Conservation (phyloP, 2,797 vertebrate species). For the Rallus crepitans region DNA sequence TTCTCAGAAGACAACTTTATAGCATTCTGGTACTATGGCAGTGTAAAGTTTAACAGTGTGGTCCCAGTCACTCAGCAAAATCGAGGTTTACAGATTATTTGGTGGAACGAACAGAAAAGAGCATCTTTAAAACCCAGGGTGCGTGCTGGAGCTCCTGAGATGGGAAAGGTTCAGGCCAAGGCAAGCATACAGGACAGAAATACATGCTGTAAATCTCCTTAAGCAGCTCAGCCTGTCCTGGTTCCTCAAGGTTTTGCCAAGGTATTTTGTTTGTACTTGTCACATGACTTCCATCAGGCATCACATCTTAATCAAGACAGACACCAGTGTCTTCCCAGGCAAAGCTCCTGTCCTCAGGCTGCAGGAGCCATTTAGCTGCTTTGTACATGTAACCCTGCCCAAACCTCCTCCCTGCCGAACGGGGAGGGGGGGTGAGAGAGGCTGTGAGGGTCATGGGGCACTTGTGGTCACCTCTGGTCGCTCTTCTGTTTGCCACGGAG, state of each 20-base stretch:
- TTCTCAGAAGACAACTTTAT: conserved; percentile 11
- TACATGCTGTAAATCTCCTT: conserved; percentile 68
- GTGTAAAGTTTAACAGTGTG: not conserved
- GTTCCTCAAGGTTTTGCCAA: conserved; percentile 69
- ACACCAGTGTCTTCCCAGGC: conserved; percentile 62
- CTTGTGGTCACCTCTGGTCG: not conserved
- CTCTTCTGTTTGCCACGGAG: not conserved
- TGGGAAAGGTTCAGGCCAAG: conserved; percentile 47
- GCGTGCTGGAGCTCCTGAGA: not conserved
- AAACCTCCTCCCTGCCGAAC: not conserved
- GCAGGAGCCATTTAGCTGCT: conserved; percentile 44
- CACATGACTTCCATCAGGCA: conserved; percentile 65
- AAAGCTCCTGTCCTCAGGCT: conserved; percentile 38
- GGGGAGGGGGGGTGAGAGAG: not conserved
- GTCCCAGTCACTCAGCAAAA: not conserved
- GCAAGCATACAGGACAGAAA: conserved; percentile 56
- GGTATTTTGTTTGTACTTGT: conserved; percentile 70
- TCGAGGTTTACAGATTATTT: not conserved
- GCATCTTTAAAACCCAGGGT: not conserved
- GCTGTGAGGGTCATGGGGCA: not conserved
- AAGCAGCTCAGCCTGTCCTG: conserved; percentile 73
- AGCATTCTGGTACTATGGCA: not conserved
- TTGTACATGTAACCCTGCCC: not conserved
- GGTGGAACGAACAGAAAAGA: not conserved
- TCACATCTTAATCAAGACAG: conserved; percentile 35